Evolutionary conservation across 2,797 vertebrate genomes (phyloP), one percentile per base, ranked within the genome.

Genomic region (Chaunax sp.): DNA sequence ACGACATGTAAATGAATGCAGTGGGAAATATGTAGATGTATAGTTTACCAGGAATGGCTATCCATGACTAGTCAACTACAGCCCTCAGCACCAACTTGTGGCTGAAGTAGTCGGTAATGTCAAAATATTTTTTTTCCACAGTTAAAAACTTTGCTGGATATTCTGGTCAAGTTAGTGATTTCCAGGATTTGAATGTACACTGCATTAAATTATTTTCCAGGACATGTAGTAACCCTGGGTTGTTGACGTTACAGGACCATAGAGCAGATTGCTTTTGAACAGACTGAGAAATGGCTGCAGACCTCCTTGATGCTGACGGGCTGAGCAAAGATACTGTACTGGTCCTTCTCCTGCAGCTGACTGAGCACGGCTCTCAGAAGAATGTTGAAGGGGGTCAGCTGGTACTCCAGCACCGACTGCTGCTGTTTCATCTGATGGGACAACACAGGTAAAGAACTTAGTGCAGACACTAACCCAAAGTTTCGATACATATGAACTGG

Each of bases 271-370:
- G 30, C 22, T 19, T 57, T 14, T 45, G 16, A 47, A 12, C 8
- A 45, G n/a, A 53, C 1, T 19, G 13, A 49, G 1, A 18, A 30
- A 64, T 1, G 14, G 22, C 4, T 41, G 41, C 85, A 33, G 23
- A 98, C 98, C 97, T 99, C 98, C 78, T 94, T 95, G 61, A 94
- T 63, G 89, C 87, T 97, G 90, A 99, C 98, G 1, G 98, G 97
- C 87, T 97, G 97, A 58, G 96, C 92, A 38, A 97, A 99, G 80
- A 99, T 96, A 45, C 82, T 94, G 64, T 96, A 94, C 18, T 95
- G 93, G 92, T 99, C 98, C 82, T 96, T 98, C 64, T 98, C 96
- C 83, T 98, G 96, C 50, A 99, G 93, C 90, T 98, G 97, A 64
- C 95, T 94, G 75, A 99, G 92, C 58, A 98, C 94, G 0, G 96